phyloP scores from a whole-genome alignment of 2,113 vertebrate species.

The Hippocampus comes region DNA sequence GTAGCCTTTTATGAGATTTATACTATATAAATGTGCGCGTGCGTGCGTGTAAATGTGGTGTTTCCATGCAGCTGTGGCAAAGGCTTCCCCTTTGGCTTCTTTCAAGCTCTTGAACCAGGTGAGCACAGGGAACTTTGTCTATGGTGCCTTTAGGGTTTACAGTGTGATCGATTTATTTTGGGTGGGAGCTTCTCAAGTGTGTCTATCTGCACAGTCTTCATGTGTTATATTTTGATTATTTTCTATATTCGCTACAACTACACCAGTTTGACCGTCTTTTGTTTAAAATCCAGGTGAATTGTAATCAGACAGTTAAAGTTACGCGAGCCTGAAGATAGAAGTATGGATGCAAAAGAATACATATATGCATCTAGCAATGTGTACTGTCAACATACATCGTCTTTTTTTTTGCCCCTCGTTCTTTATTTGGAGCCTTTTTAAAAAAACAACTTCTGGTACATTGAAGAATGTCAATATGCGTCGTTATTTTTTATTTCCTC shows the following conservation, averaged over 20 bases:
- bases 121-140: conserved; percentile 52
- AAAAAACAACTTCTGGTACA: neutral
- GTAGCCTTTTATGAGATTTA: conserved; percentile 38
- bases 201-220: conserved; percentile 24
- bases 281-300: neutral
- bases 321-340: neutral
- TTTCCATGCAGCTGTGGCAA: conserved; percentile 41
- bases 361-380: conserved; percentile 24
- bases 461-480: conserved; percentile 38
- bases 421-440: conserved; percentile 2
- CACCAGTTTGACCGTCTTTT: neutral
- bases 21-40: neutral
- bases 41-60: neutral
- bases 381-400: conserved; percentile 8
- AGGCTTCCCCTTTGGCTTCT: conserved; percentile 15
- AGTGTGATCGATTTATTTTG: conserved; percentile 41
- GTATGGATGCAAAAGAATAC: conserved; percentile 19
- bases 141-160: conserved; percentile 64
- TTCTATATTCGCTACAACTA: too few species aligned
- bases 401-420: neutral
- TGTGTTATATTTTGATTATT: conserved; percentile 22
- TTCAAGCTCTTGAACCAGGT: conserved; percentile 26
- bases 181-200: conserved; percentile 28
- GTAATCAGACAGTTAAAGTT: neutral
- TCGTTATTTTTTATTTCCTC: conserved; percentile 16